These are phyloP conservation scores for Phortica variegata DNA, from an alignment of 1,140 invertebrate genomes.

Conservation along the genomic window DNA sequence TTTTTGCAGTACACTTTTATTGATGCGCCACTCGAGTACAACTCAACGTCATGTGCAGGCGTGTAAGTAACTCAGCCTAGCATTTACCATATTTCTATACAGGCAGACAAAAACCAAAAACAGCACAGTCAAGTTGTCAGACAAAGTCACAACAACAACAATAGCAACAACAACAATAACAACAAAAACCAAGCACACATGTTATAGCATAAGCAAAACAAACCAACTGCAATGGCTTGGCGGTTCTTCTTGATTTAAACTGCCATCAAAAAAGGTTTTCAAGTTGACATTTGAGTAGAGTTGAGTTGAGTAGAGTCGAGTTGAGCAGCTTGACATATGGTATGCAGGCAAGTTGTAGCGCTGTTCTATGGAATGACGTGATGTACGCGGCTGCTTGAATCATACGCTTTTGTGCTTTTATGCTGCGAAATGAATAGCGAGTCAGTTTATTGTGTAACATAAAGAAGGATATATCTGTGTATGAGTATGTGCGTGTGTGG, in stretches of 20 bases:
- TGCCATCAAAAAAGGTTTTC: constrained; percentile 9
- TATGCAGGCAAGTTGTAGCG: too few species aligned
- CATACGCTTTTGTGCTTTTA: too few species aligned
- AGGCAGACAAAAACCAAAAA: not conserved
- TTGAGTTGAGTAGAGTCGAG: constrained; percentile 3
- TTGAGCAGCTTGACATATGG: not conserved
- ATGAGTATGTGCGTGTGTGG: too few species aligned
- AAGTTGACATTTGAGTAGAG: constrained; percentile 18
- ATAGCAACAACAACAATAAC: not conserved
- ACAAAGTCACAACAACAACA: constrained; percentile 9
- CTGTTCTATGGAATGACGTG: too few species aligned
- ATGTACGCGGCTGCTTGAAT: too few species aligned
- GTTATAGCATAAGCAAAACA: too few species aligned
- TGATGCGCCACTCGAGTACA: constrained; percentile 18
- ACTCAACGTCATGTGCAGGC: constrained; percentile 14
- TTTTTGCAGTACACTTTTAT: constrained; percentile 29
- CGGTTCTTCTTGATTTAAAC: constrained; percentile 17
- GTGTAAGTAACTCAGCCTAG: not conserved
- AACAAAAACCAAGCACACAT: not conserved
- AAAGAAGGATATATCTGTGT: too few species aligned
- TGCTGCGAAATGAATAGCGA: too few species aligned
- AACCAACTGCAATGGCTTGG: too few species aligned
- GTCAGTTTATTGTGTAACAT: too few species aligned
- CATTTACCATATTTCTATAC: too few species aligned
- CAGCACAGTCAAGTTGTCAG: constrained; percentile 10